Percentiles rank a stretch among this genome's conserved stretches.
These are phyloP conservation scores for Caprella mutica DNA, from an alignment of 2,888 invertebrate species.

Conservation along the genomic window DNA sequence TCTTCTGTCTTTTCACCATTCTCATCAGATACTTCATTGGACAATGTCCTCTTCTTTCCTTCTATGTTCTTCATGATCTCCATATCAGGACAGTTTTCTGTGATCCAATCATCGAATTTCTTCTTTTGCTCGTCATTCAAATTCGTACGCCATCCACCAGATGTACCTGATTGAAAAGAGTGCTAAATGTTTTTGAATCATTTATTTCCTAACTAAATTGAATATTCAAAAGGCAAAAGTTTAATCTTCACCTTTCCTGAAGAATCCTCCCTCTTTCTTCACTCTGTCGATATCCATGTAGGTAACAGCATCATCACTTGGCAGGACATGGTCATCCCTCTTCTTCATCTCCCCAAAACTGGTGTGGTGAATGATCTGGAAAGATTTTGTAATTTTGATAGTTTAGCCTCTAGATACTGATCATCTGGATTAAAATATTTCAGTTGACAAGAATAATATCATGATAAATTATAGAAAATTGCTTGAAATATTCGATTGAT, in stretches of 20 bases:
- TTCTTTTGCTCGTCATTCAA: conserved; percentile 1
- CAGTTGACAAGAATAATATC: no score
- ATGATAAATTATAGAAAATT: no score
- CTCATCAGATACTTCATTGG: no score
- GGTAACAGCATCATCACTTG: background rate
- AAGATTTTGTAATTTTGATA: background rate
- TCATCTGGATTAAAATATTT: background rate
- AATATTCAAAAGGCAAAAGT: no score
- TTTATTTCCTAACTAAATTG: no score
- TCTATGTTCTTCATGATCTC: conserved; percentile 3
- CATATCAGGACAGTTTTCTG: background rate
- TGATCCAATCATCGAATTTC: conserved; percentile 4
- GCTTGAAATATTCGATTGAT: no score
- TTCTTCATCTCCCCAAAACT: conserved; percentile 28
- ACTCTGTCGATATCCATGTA: background rate
- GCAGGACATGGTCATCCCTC: conserved; percentile 7
- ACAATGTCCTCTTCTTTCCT: no score
- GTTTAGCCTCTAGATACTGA: no score
- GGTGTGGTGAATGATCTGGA: conserved; percentile 25
- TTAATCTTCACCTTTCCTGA: conserved; percentile 22
- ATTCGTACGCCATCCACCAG: background rate
- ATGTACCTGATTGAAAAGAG: no score
- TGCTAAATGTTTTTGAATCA: no score
- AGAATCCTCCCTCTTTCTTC: conserved; percentile 15
- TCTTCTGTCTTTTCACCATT: no score